Percentiles rank a stretch among this genome's conserved stretches.
Evolutionary conservation across 2,113 vertebrate species (phyloP).

Genomic region (Ptilonorhynchus violaceus): DNA sequence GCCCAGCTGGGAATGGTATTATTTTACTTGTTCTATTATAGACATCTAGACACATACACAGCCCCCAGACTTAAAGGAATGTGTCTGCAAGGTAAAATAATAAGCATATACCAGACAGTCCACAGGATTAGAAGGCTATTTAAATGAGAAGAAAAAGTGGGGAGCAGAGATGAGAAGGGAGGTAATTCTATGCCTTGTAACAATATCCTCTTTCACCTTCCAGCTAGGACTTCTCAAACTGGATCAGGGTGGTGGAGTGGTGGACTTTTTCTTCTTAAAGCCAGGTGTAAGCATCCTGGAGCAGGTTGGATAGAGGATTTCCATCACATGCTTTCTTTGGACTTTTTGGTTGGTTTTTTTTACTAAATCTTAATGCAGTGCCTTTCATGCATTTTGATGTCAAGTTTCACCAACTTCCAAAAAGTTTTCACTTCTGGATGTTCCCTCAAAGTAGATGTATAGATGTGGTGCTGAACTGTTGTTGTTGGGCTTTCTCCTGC

Average conservation of each 20-base stretch:
- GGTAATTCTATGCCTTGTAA: not conserved
- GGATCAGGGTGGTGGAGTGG: not conserved
- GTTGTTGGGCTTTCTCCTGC: not conserved
- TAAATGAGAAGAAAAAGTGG: not conserved
- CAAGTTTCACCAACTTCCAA: not conserved
- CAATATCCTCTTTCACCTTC: not conserved
- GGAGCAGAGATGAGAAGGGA: not conserved
- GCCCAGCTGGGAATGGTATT: conserved; percentile 27
- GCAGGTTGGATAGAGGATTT: not conserved
- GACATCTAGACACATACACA: conserved; percentile 5
- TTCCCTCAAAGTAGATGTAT: not conserved
- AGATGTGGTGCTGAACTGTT: not conserved
- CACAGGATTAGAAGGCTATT: not conserved
- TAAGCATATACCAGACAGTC: not conserved
- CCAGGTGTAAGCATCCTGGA: not conserved
- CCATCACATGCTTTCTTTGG: not conserved
- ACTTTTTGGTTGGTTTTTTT: not conserved
- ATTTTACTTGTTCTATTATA: conserved; percentile 37
- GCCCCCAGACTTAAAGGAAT: conserved; percentile 22
- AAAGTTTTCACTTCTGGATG: not conserved
- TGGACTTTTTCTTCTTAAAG: not conserved
- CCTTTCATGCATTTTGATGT: not conserved
- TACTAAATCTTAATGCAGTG: not conserved
- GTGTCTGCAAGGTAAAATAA: conserved; percentile 46
- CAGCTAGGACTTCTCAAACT: not conserved